phyloP scores from a whole-genome alignment of 2,888 invertebrate genomes.

The Ennomos erosarius region DNA sequence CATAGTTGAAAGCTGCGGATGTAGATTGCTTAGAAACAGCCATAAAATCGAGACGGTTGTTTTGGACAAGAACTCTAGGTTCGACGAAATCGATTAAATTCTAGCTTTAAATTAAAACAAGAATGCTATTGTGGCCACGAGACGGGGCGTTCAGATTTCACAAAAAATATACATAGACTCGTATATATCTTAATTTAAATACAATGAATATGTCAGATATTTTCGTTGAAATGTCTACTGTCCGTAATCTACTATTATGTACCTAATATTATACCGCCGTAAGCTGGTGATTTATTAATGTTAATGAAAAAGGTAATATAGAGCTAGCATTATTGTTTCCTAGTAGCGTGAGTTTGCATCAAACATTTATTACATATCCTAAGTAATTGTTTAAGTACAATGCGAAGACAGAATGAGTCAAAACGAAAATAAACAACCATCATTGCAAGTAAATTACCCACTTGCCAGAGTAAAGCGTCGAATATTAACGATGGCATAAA shows the following conservation, averaged over 20 bases:
- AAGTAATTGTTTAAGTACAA: neutral
- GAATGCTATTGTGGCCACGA: slow-evolving; percentile 23
- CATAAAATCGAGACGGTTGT: slow-evolving; percentile 22
- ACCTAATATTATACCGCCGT: too few relatives aligned
- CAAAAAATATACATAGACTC: slow-evolving; percentile 2
- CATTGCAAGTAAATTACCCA: slow-evolving; percentile 26
- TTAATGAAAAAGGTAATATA: too few relatives aligned
- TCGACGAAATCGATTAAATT: slow-evolving; percentile 23
- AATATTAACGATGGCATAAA: slow-evolving; percentile 14
- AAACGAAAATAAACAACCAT: slow-evolving; percentile 5
- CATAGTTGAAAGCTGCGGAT: slow-evolving; percentile 4
- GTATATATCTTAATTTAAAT: neutral
- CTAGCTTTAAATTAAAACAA: slow-evolving; percentile 18
- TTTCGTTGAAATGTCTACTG: too few relatives aligned
- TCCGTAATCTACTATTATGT: too few relatives aligned
- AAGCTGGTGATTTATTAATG: too few relatives aligned
- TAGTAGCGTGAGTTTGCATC: too few relatives aligned
- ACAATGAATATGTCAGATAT: too few relatives aligned
- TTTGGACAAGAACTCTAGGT: slow-evolving; percentile 18
- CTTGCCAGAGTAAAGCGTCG: slow-evolving; percentile 28
- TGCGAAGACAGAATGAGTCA: neutral
- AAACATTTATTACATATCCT: too few relatives aligned
- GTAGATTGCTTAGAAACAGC: slow-evolving; percentile 4
- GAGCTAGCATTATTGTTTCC: too few relatives aligned
- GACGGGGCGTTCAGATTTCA: slow-evolving; percentile 1